Evolutionary conservation across 2,797 vertebrate genomes (phyloP), one percentile per base, ranked within the genome.

Genomic region (Channallabes apus): DNA sequence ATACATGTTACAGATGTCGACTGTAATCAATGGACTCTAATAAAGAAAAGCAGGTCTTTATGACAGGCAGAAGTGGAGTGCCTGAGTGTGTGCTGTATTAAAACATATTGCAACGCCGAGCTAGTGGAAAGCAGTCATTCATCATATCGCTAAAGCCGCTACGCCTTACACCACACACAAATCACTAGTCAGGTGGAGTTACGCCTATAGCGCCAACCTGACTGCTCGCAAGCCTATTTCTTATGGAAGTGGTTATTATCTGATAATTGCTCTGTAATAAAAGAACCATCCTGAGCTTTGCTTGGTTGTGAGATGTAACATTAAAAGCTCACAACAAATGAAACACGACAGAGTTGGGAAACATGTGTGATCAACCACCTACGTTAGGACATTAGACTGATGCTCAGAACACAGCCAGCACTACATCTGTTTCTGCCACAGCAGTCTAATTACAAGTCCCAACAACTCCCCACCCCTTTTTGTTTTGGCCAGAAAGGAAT

Each of bases 21-120:
- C 86, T 87, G 91, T 92, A 94, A 94, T 94, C 91, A 93, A 94
- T 94, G 91, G 82, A 90, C 92, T 93, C 93, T 93, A 94, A 95
- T 94, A 93, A 93, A 92, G 90, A 93, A 92, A 90, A 91, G 91
- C 84, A 89, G 88, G 90, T 89, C 89, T 81, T 81, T 58, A 76
- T 86, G 78, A 89, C 86, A 91, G 90, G 90, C 91, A 90, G 88
- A 92, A 88, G 85, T 86, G 85, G 18, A 88, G 84, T 86, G 82
- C 38, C 20, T n/a, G 90, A 82, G 59, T 80, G 71, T 65, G 71
- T 29, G 87, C 80, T 91, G 86, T 92, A 93, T 94, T 93, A 93
- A 94, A 94, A 94, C 79, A 92, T 93, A 93, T 93, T 94, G 93
- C 90, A 91, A 88, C 89, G 92, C 88, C 90, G 87, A 87, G 91